Evolutionary conservation across 2,888 invertebrate genomes (phyloP).

Genomic region (Trachelus stipa): DNA sequence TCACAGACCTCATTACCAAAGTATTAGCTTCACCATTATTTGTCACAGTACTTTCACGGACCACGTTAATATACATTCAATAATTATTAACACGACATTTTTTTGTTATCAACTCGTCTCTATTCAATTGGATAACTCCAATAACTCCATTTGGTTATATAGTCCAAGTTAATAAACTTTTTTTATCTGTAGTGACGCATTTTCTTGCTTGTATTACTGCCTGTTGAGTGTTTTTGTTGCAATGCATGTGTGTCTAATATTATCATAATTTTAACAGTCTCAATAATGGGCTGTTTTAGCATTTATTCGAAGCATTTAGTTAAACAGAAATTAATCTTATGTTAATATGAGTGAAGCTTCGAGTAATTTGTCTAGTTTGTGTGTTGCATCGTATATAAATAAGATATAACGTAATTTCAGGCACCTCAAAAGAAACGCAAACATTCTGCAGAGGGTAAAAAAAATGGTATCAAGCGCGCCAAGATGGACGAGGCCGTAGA

Average conservation of each 20-base stretch:
- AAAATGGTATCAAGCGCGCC: constrained; percentile 65
- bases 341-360: not conserved
- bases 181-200: not conserved
- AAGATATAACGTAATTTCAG: constrained; percentile 62
- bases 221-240: not conserved
- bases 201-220: not conserved
- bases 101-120: not conserved
- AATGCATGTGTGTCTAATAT: not conserved
- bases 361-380: not conserved
- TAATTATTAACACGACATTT: not conserved
- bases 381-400: constrained; percentile 42
- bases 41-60: not conserved
- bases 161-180: not conserved
- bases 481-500: constrained; percentile 64
- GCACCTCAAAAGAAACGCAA: constrained; percentile 66
- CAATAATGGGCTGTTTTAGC: too few species aligned
- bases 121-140: not conserved
- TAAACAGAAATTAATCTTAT: not conserved
- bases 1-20: not conserved
- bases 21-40: not conserved
- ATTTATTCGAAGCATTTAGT: too few species aligned
- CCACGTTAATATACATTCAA: not conserved
- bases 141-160: not conserved
- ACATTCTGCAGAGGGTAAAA: constrained; percentile 62
- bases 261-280: not conserved